Conservation (phyloP, 2,113 vertebrate genomes). For the Eublepharis macularius region DNA sequence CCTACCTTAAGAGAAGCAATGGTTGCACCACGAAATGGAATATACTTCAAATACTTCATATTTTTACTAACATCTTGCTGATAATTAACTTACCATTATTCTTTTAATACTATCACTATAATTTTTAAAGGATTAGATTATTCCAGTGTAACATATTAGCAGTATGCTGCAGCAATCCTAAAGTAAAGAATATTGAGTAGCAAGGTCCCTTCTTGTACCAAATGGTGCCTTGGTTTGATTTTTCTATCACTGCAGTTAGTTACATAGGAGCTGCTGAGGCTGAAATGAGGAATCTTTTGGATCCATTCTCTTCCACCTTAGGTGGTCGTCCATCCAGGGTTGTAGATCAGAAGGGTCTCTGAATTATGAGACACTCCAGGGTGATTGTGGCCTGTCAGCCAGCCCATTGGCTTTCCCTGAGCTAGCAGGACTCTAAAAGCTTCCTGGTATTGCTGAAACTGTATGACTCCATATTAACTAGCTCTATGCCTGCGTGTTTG, state of each 20-base stretch:
- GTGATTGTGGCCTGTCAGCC: neutral
- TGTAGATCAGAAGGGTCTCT: neutral
- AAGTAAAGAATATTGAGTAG: neutral
- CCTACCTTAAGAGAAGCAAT: constrained; percentile 39
- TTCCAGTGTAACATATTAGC: neutral
- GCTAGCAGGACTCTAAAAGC: no score
- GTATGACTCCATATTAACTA: neutral
- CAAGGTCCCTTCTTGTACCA: neutral
- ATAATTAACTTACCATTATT: neutral
- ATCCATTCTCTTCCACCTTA: neutral
- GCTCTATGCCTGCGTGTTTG: neutral
- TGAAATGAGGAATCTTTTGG: neutral
- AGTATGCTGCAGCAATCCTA: neutral
- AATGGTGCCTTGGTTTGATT: neutral
- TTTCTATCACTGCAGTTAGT: neutral
- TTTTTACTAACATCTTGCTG: neutral
- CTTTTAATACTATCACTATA: neutral
- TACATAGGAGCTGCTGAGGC: neutral
- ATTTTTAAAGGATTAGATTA: neutral
- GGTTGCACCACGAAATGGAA: neutral
- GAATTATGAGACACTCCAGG: neutral
- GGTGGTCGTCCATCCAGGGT: neutral
- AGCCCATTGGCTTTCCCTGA: neutral
- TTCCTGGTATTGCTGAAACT: neutral
- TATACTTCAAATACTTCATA: neutral